Conservation (phyloP, 1,140 invertebrate genomes). For the Ridgeia piscesae region DNA sequence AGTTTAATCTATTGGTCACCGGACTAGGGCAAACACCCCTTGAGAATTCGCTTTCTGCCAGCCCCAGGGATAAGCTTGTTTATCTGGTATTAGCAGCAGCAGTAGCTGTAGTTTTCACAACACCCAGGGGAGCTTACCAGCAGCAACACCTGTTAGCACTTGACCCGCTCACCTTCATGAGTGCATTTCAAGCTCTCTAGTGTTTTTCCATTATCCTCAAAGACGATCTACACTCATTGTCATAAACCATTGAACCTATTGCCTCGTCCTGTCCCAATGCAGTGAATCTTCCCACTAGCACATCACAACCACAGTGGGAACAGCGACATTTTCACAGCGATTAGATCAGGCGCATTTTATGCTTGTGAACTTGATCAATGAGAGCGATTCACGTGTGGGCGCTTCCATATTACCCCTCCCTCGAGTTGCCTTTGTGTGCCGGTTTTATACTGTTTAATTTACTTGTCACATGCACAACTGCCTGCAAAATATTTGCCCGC, state of each 20-base stretch:
- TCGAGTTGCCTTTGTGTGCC: background rate
- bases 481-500: background rate
- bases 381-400: background rate
- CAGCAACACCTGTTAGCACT: background rate
- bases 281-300: background rate
- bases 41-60: background rate
- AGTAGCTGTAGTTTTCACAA: background rate
- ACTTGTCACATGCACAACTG: background rate
- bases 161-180: background rate
- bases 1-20: background rate
- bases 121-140: background rate
- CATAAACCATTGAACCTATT: background rate
- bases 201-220: background rate
- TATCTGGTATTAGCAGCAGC: background rate
- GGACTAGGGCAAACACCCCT: background rate
- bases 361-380: background rate
- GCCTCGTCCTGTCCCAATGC: background rate
- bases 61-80: background rate
- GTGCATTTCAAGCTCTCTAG: slow-evolving; percentile 4
- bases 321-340: background rate
- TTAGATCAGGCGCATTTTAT: background rate
- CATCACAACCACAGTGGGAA: background rate
- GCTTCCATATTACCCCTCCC: background rate
- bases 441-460: background rate
- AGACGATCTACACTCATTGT: background rate